phyloP scores from a whole-genome alignment of 2,797 vertebrate species.

The Cyprinella venusta region DNA sequence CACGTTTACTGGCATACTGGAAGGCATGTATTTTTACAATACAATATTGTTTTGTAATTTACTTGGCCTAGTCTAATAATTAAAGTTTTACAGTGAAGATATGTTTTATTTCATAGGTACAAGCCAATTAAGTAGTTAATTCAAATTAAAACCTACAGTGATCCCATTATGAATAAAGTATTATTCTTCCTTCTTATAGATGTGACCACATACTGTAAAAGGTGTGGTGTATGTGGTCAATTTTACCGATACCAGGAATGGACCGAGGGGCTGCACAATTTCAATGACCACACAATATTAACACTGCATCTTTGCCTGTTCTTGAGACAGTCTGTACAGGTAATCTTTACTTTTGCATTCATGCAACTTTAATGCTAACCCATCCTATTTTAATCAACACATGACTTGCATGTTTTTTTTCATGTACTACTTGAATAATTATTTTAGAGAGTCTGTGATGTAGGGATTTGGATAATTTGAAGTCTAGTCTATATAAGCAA shows the following conservation, averaged over 20 bases:
- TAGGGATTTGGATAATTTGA: no score
- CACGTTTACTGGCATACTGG: background rate
- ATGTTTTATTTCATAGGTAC: no score
- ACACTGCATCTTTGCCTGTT: conserved; percentile 2
- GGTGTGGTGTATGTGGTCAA: conserved; percentile 20
- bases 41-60: no score
- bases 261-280: conserved; percentile 28
- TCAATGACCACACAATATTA: conserved; percentile 23
- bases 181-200: background rate
- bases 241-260: conserved; percentile 36
- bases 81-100: no score
- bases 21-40: background rate
- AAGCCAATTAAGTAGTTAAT: background rate
- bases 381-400: background rate
- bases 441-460: no score
- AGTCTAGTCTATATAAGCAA: no score
- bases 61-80: no score
- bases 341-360: background rate
- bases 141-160: background rate
- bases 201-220: conserved; percentile 30
- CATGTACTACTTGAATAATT: background rate
- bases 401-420: background rate
- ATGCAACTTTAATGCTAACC: conserved; percentile 15
- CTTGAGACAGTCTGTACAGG: conserved; percentile 13
- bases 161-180: background rate